Conservation (phyloP, 2,113 vertebrate species). For the Halichoerus grypus region DNA sequence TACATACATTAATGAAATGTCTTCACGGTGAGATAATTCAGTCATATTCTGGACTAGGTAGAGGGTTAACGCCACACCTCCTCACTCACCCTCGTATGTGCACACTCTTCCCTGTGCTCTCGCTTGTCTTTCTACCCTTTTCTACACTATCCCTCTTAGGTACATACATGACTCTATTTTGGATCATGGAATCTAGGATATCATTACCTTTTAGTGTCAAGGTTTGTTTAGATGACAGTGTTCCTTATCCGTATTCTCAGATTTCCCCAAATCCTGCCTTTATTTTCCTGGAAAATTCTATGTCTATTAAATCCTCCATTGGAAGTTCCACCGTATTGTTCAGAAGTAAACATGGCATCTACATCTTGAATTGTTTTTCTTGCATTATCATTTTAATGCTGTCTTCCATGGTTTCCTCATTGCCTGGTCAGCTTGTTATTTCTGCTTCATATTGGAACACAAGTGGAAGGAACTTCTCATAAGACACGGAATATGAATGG, state of each 20-base stretch:
- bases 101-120: neutral
- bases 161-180: neutral
- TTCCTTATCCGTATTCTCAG: neutral
- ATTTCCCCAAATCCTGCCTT: neutral
- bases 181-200: neutral
- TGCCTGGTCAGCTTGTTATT: neutral
- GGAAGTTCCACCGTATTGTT: constrained; percentile 13
- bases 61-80: neutral
- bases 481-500: neutral
- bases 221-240: constrained; percentile 14
- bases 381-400: neutral
- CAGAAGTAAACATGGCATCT: neutral
- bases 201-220: neutral
- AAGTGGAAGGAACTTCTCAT: neutral
- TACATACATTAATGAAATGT: neutral
- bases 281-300: constrained; percentile 37
- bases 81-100: too few relatives aligned
- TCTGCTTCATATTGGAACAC: neutral
- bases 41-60: neutral
- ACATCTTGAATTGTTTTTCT: neutral
- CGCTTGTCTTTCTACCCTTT: neutral
- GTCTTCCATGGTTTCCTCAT: neutral
- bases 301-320: neutral
- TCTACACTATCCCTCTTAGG: neutral
- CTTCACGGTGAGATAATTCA: neutral